Conservation (phyloP, 2,888 invertebrate genomes). For the Diadegma fenestrale region DNA sequence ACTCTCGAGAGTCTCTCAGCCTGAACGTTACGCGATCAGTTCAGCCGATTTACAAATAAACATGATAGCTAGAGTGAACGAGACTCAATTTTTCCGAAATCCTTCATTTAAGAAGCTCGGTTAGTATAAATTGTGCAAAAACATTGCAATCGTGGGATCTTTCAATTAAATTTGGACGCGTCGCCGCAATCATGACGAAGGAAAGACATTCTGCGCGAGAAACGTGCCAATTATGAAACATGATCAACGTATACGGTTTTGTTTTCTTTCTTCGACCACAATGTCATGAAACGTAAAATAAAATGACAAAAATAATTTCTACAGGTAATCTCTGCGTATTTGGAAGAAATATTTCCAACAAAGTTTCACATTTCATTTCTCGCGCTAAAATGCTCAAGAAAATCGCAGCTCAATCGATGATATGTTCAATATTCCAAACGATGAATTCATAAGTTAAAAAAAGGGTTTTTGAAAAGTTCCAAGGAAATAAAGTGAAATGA, state of each 20-base stretch:
- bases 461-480: conserved; percentile 16
- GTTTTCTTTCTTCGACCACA: neutral
- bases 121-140: neutral
- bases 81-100: conserved; percentile 32
- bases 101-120: neutral
- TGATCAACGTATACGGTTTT: neutral
- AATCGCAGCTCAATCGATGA: conserved; percentile 34
- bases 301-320: neutral
- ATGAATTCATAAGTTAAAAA: neutral
- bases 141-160: neutral
- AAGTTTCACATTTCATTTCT: neutral
- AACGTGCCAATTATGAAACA: neutral
- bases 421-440: conserved; percentile 57
- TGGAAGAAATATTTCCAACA: neutral
- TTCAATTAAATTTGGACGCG: neutral
- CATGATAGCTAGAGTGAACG: conserved; percentile 17
- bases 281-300: neutral
- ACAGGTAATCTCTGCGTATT: neutral
- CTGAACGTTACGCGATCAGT: conserved; percentile 5
- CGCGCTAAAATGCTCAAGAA: neutral
- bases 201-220: neutral
- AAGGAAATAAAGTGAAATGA: conserved; percentile 24
- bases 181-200: neutral
- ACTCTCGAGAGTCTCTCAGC: conserved; percentile 15
- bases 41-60: conserved; percentile 22